phyloP scores from a whole-genome alignment of 1,140 invertebrate species.

The Acromyrmex heyeri region DNA sequence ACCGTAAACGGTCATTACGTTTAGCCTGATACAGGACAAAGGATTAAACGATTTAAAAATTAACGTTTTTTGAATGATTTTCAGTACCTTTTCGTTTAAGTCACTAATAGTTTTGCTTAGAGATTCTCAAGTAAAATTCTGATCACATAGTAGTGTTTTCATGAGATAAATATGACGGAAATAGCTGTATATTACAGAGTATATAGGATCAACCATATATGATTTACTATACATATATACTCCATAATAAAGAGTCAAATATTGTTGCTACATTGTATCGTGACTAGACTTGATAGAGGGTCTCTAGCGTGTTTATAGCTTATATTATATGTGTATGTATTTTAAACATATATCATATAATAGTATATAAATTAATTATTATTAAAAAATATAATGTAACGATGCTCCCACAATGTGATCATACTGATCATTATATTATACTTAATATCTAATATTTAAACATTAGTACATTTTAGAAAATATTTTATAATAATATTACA shows the following conservation, averaged over 20 bases:
- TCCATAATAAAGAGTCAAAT: no score
- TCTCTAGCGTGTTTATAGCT: no score
- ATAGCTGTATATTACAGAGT: no score
- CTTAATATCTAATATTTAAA: neutral
- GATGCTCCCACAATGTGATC: neutral
- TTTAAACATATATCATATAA: neutral
- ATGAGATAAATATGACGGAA: no score
- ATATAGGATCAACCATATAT: no score
- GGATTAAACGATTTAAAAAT: neutral
- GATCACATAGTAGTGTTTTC: no score
- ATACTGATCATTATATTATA: neutral
- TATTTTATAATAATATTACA: conserved; percentile 16
- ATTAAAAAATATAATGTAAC: neutral
- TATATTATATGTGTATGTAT: no score
- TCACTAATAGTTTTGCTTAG: neutral
- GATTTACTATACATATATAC: no score
- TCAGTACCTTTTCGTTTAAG: neutral
- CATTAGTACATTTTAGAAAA: neutral
- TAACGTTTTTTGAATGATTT: neutral
- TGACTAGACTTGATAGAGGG: no score
- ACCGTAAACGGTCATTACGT: no score
- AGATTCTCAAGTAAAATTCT: no score
- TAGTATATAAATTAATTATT: neutral
- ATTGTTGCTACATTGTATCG: no score
- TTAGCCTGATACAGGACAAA: neutral